Base-by-base conservation (phyloP, 2,113 vertebrate genomes). In the Sialia sialis region DNA sequence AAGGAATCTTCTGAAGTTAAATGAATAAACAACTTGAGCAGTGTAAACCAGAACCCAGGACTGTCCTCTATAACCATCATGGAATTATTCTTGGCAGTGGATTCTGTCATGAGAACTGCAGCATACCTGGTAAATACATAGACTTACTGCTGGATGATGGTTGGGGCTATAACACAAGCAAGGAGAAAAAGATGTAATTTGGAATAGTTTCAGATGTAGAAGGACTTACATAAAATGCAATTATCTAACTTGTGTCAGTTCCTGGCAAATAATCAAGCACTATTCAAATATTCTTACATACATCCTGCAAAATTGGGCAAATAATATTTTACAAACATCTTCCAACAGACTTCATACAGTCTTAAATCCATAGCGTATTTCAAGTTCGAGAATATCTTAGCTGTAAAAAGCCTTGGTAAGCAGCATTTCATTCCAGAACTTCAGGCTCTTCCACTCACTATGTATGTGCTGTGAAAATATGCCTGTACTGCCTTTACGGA, bases 161-260 rank as follows among this genome's bases (percentile, higher is more conserved):
- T 48, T 64, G 64, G n/a, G 21, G 2, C 19, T 75, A 9, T 38
- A 70, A 58, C 21, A 54, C 7, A 82, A 39, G 13, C 25, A 70
- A 9, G 16, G 27, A 75, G 36, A 44, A 84, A 89, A 84, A 63
- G 8, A n/a, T 46, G 16, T 39, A 6, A 7, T 62, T 64, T 81
- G 18, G 32, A 90, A 64, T 1, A 2, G 7, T 41, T 92, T 85
- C 76, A 69, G n/a, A 44, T 34, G 20, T 18, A 72, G 39, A 43
- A 59, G 6, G 19, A 85, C 2, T 73, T 69, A 59, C 4, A 32
- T 41, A 32, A 26, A 29, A 20, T 27, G 27, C n/a, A 43, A 66
- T 69, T 64, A 52, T 8, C 21, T 29, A n/a, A 5, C 1, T 1
- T 0, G 0, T 46, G 21, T 83, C 36, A 52, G 16, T 60, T 86